A percentile compares a stretch with the other conserved stretches of the same genome.
phyloP scores from a whole-genome alignment of 2,888 invertebrate species.

The Oconnorella tubifera region DNA sequence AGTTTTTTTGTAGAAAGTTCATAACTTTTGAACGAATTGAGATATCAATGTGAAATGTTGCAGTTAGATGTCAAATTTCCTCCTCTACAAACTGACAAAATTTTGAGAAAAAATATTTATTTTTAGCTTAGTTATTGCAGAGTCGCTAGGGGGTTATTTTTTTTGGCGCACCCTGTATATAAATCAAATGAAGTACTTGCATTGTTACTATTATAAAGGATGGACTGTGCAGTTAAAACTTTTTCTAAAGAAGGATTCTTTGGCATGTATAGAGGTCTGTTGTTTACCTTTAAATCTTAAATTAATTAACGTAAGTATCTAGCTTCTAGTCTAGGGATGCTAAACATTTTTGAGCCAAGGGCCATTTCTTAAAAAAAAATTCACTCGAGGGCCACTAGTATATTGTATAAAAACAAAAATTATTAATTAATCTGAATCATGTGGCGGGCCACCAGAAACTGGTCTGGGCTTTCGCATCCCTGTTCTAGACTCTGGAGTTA shows the following conservation, averaged over 20 bases:
- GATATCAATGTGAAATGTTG: too few relatives aligned
- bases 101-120: not conserved
- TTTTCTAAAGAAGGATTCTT: slow-evolving; percentile 90
- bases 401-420: slow-evolving; percentile 11
- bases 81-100: not conserved
- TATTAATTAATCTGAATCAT: not conserved
- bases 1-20: too few relatives aligned
- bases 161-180: too few relatives aligned
- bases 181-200: not conserved
- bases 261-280: slow-evolving; percentile 83
- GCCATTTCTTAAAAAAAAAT: too few relatives aligned
- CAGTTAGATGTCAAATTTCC: too few relatives aligned
- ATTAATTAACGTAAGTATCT: not conserved
- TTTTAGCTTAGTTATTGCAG: not conserved
- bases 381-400: too few relatives aligned
- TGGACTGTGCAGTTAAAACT: slow-evolving; percentile 93
- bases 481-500: too few relatives aligned
- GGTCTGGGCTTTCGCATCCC: too few relatives aligned
- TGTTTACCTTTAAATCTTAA: not conserved
- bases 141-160: not conserved
- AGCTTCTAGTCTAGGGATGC: not conserved
- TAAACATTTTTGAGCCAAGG: not conserved
- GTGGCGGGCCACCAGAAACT: too few relatives aligned
- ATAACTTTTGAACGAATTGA: too few relatives aligned
- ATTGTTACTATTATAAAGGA: slow-evolving; percentile 62